Base-by-base conservation (phyloP, 1,140 invertebrate species). In the Laupala kohalensis region DNA sequence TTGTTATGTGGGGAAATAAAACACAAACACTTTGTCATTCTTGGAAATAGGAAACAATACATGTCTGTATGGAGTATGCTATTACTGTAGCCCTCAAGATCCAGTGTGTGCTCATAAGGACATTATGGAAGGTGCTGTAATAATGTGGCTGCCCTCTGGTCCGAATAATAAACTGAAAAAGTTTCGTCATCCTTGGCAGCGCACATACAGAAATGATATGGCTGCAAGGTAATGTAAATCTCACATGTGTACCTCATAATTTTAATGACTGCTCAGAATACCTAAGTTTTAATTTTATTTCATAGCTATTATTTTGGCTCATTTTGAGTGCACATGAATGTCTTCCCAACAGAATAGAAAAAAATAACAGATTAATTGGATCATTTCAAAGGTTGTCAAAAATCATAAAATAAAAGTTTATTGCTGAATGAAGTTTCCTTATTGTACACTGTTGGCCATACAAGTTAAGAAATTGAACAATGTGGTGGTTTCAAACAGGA, bases 11-110 rank as follows among this genome's bases (percentile, higher is more conserved):
- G n/a, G n/a, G n/a, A n/a, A n/a, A n/a, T n/a, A n/a, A n/a, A n/a
- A n/a, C n/a, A n/a, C n/a, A n/a, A n/a, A n/a, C n/a, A n/a, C n/a
- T n/a, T n/a, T n/a, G n/a, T n/a, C n/a, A n/a, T n/a, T 3, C 13
- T 37, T 68, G 19, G 15, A n/a, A 12, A 23, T 71, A 80, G 79
- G 74, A 62, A 79, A 79, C 64, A 76, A 81, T n/a, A 78, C 87
- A 29, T 97, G 95, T 81, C 85, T 97, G 68, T 96, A 92, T 83
- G 95, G 95, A 0, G 88, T 91, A 78, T 97, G 95, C 79, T 89
- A 89, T 79, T 96, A 95, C 78, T 97, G 95, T 79, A 90, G 88
- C 73, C 83, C 84, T 69, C 85, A 88, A 73, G 91, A 95, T 78
- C 88, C 90, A 3, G 89, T 96, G 5, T 97, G 95, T 83, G 90